Evolutionary conservation across 2,888 invertebrate species (phyloP).

Genomic region (Drosophila subsilvestris): DNA sequence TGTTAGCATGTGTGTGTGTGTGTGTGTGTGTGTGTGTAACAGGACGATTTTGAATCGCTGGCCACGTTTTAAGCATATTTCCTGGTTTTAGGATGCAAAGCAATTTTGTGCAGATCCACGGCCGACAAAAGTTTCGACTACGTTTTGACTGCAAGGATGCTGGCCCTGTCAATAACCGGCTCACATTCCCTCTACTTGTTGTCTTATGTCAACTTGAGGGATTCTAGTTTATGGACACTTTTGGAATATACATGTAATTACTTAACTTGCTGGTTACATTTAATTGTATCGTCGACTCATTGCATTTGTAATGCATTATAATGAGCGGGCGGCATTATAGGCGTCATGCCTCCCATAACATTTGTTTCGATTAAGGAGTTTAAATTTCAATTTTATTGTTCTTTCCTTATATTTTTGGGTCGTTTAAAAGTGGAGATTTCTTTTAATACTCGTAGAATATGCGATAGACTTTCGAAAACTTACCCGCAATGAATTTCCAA

Average conservation of each 20-base stretch:
- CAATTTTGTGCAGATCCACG: slow-evolving; percentile 39
- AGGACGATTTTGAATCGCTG: slow-evolving; percentile 36
- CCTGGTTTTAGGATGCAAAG: slow-evolving; percentile 61
- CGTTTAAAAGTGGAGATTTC: too few relatives aligned
- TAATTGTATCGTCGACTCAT: slow-evolving; percentile 71
- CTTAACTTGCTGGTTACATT: slow-evolving; percentile 56
- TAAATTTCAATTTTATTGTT: too few relatives aligned
- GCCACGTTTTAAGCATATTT: slow-evolving; percentile 74
- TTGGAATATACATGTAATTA: slow-evolving; percentile 40
- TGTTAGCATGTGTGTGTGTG: slow-evolving; percentile 8
- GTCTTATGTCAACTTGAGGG: neutral
- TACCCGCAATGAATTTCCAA: slow-evolving; percentile 1
- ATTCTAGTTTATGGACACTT: slow-evolving; percentile 3
- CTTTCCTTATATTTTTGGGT: too few relatives aligned
- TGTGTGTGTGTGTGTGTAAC: slow-evolving; percentile 15
- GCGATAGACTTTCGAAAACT: too few relatives aligned
- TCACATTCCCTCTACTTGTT: too few relatives aligned
- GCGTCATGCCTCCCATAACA: slow-evolving; percentile 18
- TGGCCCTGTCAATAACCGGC: too few relatives aligned
- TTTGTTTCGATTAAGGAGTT: slow-evolving; percentile 4
- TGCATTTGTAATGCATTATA: slow-evolving; percentile 72
- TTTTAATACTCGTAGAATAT: too few relatives aligned
- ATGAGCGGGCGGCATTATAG: slow-evolving; percentile 69
- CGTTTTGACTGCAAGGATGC: slow-evolving; percentile 27
- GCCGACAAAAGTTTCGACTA: slow-evolving; percentile 56